Conservation (phyloP, 2,797 vertebrate genomes). For the Lemur catta region DNA sequence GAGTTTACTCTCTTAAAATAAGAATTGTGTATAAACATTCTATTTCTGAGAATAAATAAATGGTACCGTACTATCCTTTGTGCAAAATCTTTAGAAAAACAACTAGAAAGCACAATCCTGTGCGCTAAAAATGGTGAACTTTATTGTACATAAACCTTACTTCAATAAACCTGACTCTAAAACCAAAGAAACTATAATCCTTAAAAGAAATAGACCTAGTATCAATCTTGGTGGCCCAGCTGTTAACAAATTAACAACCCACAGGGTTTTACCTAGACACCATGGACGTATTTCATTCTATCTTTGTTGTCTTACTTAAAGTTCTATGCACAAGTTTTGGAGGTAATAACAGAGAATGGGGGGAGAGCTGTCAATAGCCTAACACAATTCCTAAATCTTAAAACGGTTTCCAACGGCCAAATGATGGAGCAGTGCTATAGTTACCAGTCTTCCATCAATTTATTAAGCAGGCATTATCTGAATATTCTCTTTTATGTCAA, state of each 20-base stretch:
- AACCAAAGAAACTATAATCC: background rate
- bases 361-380: background rate
- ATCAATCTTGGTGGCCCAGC: background rate
- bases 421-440: background rate
- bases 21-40: background rate
- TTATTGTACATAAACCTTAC: background rate
- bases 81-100: background rate
- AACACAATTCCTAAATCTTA: background rate
- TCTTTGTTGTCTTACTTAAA: background rate
- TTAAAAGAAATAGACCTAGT: background rate
- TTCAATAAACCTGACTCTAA: slow-evolving; percentile 24
- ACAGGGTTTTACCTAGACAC: background rate
- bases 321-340: background rate
- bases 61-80: background rate
- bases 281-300: background rate
- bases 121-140: background rate
- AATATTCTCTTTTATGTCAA: background rate
- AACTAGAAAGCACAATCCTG: background rate
- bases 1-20: slow-evolving; percentile 2
- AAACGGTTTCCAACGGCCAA: background rate
- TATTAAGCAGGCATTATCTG: background rate
- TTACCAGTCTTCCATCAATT: background rate
- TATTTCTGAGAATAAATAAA: slow-evolving; percentile 14
- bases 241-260: background rate
- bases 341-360: background rate